Percentiles rank a stretch among this genome's conserved stretches.
These are phyloP conservation scores for Ceyx cyanopectus DNA, from an alignment of 2,113 vertebrate genomes.

Conservation along the genomic window DNA sequence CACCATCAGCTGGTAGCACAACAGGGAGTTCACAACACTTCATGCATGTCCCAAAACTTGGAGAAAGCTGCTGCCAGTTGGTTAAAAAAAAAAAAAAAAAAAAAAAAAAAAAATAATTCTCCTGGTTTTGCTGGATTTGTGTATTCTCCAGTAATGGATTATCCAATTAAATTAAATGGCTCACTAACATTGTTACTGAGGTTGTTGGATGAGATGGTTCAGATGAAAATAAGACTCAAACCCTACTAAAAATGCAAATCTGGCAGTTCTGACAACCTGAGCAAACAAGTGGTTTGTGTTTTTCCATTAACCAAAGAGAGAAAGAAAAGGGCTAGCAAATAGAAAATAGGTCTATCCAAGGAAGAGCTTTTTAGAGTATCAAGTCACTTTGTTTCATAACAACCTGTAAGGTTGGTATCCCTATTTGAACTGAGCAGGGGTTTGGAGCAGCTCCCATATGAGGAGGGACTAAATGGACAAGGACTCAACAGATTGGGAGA, in stretches of 20 bases:
- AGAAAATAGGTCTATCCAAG: not conserved
- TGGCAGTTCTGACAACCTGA: not conserved
- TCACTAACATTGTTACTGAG: not conserved
- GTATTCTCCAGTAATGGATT: not conserved
- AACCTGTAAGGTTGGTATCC: not conserved
- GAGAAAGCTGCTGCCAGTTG: not conserved
- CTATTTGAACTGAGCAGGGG: not conserved
- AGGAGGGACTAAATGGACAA: not conserved
- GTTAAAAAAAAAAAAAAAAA: not conserved
- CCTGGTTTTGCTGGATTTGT: not conserved
- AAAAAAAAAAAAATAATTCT: not conserved
- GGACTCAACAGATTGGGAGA: not conserved
- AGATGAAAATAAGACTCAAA: not conserved
- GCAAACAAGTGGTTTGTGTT: not conserved
- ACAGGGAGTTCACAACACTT: not conserved
- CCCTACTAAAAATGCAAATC: not conserved
- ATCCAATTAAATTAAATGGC: not conserved
- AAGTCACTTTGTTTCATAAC: not conserved
- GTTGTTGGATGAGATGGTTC: not conserved
- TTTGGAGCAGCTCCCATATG: not conserved
- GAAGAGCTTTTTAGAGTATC: not conserved
- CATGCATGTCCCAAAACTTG: not conserved
- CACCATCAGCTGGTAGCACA: not conserved
- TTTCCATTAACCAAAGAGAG: not conserved
- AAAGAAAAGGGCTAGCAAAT: not conserved